Evolutionary conservation across 2,113 vertebrate species (phyloP).

Genomic region (Artemisiospiza belli): DNA sequence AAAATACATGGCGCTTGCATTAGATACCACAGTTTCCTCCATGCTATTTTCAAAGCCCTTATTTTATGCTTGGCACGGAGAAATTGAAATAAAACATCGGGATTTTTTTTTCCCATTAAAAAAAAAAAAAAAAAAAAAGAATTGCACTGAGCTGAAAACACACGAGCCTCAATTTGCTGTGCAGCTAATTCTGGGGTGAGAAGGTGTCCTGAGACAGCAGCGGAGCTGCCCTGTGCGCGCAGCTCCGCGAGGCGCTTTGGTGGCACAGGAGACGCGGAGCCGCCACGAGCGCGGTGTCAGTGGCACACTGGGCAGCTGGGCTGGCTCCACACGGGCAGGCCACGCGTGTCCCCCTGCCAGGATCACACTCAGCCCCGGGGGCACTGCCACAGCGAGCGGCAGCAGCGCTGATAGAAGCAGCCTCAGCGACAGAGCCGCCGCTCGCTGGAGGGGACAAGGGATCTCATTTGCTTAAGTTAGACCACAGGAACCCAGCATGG

Average conservation of each 20-base stretch:
- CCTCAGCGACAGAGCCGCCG: not conserved
- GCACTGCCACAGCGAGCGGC: not conserved
- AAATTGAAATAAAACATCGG: not conserved
- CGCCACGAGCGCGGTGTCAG: constrained; percentile 3
- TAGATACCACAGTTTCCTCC: not conserved
- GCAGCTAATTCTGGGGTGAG: not conserved
- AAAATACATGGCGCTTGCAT: not conserved
- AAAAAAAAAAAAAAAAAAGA: not conserved
- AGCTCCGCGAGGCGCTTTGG: not conserved
- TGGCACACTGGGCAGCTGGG: not conserved
- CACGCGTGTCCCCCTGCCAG: not conserved
- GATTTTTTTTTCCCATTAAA: not conserved
- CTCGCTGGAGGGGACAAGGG: constrained; percentile 26
- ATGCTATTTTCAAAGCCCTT: not conserved
- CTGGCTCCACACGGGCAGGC: constrained; percentile 19
- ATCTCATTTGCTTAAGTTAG: constrained; percentile 62
- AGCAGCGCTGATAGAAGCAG: not conserved
- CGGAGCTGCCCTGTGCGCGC: not conserved
- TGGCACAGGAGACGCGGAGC: not conserved
- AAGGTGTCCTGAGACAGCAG: not conserved
- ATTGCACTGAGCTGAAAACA: not conserved
- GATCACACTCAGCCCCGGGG: constrained; percentile 7
- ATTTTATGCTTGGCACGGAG: not conserved
- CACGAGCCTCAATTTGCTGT: not conserved
- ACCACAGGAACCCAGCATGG: not conserved